These are phyloP conservation scores for Diachrysia chrysitis DNA, from an alignment of 2,888 invertebrate species.

Conservation along the genomic window DNA sequence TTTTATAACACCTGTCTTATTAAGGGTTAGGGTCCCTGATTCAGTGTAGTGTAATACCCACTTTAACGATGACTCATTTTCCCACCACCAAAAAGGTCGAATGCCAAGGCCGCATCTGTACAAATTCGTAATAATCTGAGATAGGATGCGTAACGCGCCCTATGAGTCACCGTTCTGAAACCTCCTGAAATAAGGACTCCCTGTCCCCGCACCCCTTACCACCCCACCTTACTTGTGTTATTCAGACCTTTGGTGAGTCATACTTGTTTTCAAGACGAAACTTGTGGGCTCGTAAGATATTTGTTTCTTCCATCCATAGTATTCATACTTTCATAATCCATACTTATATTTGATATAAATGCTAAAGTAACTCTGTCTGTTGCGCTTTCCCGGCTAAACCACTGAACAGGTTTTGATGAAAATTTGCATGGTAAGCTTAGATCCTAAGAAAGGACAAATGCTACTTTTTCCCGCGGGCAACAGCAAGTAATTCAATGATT, in stretches of 20 bases:
- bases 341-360: too few species aligned
- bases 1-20: too few species aligned
- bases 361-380: too few species aligned
- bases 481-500: background rate
- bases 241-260: conserved; percentile 67
- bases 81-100: background rate
- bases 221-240: conserved; percentile 12
- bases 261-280: conserved; percentile 27
- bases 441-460: too few species aligned
- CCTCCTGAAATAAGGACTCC: conserved; percentile 59
- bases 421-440: too few species aligned
- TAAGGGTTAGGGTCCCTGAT: too few species aligned
- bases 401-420: too few species aligned
- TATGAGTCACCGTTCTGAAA: conserved; percentile 60
- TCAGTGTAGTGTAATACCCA: too few species aligned
- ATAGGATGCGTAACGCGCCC: conserved; percentile 36
- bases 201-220: conserved; percentile 44
- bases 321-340: too few species aligned
- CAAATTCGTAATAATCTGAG: background rate
- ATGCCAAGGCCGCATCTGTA: background rate
- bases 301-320: too few species aligned
- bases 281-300: conserved; percentile 17
- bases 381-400: too few species aligned
- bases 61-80: background rate
- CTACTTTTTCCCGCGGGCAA: too few species aligned